These are phyloP conservation scores for Hemicentrotus pulcherrimus DNA, from an alignment of 35 echinoderm and acorn worm genomes.

Conservation along the genomic window DNA sequence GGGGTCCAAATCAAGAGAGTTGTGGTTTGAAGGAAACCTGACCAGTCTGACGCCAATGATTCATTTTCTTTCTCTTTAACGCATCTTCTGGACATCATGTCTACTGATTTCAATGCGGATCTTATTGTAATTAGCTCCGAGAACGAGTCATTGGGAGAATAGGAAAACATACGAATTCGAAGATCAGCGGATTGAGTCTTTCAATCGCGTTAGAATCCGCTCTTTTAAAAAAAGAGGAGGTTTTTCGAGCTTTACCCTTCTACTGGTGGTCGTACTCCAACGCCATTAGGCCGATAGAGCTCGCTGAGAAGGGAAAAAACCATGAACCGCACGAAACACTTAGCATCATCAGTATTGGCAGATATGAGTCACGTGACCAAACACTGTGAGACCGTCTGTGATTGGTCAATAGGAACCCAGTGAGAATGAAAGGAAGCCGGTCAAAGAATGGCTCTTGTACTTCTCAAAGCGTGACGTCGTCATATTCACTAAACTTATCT, in stretches of 20 bases:
- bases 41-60: slow-evolving; percentile 10
- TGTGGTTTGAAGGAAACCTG: neutral
- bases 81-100: slow-evolving; percentile 18
- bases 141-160: neutral
- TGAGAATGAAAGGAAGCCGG: slow-evolving; percentile 17
- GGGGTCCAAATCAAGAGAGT: neutral
- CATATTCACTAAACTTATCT: slow-evolving; percentile 17
- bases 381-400: neutral
- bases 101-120: neutral
- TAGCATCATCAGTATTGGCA: slow-evolving; percentile 21
- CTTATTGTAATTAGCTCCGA: neutral
- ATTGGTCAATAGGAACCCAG: neutral
- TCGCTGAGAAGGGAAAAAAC: neutral
- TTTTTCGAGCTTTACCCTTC: neutral
- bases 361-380: slow-evolving; percentile 26
- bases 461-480: slow-evolving; percentile 1
- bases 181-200: slow-evolving; percentile 23
- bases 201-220: slow-evolving; percentile 38
- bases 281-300: neutral
- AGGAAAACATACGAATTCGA: neutral
- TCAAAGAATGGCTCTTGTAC: slow-evolving; percentile 36
- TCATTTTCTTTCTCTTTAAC: neutral
- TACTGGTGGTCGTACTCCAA: neutral
- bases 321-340: neutral
- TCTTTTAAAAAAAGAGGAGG: neutral